Conservation (phyloP, 1,140 invertebrate genomes). For the Lethocerus indicus region DNA sequence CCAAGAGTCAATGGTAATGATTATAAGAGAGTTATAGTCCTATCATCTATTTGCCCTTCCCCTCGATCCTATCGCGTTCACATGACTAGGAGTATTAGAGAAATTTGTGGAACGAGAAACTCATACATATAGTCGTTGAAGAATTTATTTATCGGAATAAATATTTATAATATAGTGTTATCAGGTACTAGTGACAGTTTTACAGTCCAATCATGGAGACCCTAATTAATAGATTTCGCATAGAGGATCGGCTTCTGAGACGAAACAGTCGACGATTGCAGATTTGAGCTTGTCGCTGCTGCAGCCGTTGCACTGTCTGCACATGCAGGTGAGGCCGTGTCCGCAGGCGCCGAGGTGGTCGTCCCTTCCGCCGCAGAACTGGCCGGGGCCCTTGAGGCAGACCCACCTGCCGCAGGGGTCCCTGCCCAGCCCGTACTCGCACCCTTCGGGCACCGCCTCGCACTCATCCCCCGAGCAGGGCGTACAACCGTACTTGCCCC, state of each 20-base stretch:
- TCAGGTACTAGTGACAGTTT: no score
- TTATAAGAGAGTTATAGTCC: no score
- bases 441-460: conserved; percentile 13
- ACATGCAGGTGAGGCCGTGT: conserved; percentile 21
- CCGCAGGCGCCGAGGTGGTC: conserved; percentile 20
- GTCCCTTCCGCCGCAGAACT: conserved; percentile 19
- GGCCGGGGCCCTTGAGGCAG: conserved; percentile 19
- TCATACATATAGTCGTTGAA: no score
- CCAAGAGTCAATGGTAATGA: no score
- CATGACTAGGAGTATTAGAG: no score
- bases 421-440: conserved; percentile 15
- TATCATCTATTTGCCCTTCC: no score
- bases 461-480: conserved; percentile 15
- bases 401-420: conserved; percentile 18
- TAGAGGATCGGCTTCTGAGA: background rate
- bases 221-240: no score
- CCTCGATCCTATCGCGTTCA: no score
- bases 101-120: no score
- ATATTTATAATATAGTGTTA: no score
- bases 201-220: no score
- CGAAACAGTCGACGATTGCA: conserved; percentile 9
- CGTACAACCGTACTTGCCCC: background rate
- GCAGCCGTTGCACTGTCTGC: conserved; percentile 20
- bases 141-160: no score
- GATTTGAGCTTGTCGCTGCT: conserved; percentile 8